Evolutionary conservation across 2,888 invertebrate genomes (phyloP).

Genomic region (Myopa tessellatipennis): DNA sequence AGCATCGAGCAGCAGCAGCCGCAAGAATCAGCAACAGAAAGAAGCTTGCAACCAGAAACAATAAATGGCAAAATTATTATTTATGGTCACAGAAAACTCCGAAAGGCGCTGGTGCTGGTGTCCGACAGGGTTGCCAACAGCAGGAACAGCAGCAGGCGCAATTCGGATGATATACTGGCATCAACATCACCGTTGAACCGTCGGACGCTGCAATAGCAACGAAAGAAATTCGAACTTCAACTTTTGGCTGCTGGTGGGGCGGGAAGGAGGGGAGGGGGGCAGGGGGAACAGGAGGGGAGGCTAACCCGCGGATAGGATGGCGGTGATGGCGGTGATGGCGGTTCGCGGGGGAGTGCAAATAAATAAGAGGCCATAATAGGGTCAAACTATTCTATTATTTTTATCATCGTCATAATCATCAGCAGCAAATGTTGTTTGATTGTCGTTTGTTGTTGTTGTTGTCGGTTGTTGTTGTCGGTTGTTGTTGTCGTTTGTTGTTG

Average conservation of each 20-base stretch:
- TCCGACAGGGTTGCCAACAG: conserved; percentile 35
- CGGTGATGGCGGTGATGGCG: not conserved
- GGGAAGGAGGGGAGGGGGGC: not conserved
- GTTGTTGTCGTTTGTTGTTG: not conserved
- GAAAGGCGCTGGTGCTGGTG: conserved; percentile 36
- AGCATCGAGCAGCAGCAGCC: not conserved
- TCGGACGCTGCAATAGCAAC: conserved; percentile 40
- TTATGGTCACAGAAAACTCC: conserved; percentile 41
- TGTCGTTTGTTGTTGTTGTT: too few species aligned
- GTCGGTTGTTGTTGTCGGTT: too few species aligned
- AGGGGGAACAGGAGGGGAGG: conserved; percentile 20
- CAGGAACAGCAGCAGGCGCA: conserved; percentile 34
- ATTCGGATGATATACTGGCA: conserved; percentile 52
- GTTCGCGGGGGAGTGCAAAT: conserved; percentile 5
- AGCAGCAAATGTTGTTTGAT: conserved; percentile 6
- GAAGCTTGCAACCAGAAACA: conserved; percentile 39
- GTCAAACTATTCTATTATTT: conserved; percentile 48
- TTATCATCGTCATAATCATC: conserved; percentile 45
- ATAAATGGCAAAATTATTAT: conserved; percentile 47
- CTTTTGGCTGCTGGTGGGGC: conserved; percentile 14
- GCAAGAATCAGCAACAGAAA: conserved; percentile 7
- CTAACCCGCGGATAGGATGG: not conserved
- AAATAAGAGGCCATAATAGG: conserved; percentile 46
- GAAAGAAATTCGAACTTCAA: conserved; percentile 34
- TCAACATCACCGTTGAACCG: conserved; percentile 49